Percentiles rank a stretch among this genome's conserved stretches.
Conservation (phyloP, 2,797 vertebrate species). For the Coendou prehensilis region DNA sequence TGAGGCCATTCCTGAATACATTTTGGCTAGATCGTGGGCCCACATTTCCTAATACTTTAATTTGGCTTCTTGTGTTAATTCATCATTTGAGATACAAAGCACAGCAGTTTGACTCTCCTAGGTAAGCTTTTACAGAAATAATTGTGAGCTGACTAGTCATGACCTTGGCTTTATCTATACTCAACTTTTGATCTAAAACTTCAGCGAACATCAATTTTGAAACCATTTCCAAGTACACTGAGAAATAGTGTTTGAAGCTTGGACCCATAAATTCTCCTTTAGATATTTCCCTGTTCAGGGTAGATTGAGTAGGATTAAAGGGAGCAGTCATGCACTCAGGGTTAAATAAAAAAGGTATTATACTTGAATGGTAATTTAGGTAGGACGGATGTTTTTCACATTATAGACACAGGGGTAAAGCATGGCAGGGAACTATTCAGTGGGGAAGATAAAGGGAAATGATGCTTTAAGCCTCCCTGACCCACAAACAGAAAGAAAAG, state of each 20-base stretch:
- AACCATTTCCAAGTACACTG: conserved; percentile 74
- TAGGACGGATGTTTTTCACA: conserved; percentile 72
- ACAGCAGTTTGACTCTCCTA: conserved; percentile 65
- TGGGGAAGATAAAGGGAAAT: conserved; percentile 72
- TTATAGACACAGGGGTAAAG: conserved; percentile 51
- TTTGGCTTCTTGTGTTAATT: conserved; percentile 66
- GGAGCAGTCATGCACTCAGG: conserved; percentile 77
- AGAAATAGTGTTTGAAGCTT: conserved; percentile 72
- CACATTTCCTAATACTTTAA: conserved; percentile 67
- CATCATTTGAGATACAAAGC: conserved; percentile 73
- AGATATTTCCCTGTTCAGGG: conserved; percentile 53
- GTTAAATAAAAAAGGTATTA: conserved; percentile 84
- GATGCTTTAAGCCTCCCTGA: conserved; percentile 72
- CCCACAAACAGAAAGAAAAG: conserved; percentile 73
- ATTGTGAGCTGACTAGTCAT: conserved; percentile 75
- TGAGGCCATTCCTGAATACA: conserved; percentile 73
- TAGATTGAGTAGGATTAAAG: conserved; percentile 78
- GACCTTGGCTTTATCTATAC: conserved; percentile 78
- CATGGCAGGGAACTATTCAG: conserved; percentile 69
- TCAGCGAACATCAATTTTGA: conserved; percentile 78
- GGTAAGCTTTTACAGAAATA: conserved; percentile 79
- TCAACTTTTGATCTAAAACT: conserved; percentile 82
- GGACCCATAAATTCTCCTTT: conserved; percentile 79
- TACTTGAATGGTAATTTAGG: conserved; percentile 79
- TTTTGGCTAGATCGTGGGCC: conserved; percentile 59